A percentile compares a stretch with the other conserved stretches of the same genome.
These are phyloP conservation scores for Bursaphelenchus okinawaensis DNA, from an alignment of 2,888 invertebrate genomes.

Conservation along the genomic window DNA sequence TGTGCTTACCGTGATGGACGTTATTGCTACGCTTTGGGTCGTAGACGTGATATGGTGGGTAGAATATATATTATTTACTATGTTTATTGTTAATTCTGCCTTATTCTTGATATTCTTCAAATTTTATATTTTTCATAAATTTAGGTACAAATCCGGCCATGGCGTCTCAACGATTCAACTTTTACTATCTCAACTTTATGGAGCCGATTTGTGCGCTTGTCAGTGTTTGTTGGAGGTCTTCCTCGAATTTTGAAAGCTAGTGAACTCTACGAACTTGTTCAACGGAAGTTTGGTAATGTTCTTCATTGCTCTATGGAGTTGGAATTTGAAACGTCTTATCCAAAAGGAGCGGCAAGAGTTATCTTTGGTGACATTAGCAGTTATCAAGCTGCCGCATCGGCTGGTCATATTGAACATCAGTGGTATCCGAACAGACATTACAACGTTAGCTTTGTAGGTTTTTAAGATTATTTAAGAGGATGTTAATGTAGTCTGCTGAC, in stretches of 20 bases:
- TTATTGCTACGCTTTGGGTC: background rate
- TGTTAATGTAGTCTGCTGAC: no score
- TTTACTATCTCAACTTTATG: background rate
- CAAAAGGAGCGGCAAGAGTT: background rate
- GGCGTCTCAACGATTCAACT: background rate
- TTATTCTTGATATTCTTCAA: no score
- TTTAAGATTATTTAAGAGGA: no score
- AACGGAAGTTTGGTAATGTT: background rate
- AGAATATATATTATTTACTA: background rate
- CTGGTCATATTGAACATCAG: background rate
- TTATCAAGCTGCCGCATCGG: background rate
- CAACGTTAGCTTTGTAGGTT: background rate
- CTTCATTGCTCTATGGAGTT: background rate
- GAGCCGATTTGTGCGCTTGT: background rate
- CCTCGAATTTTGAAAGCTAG: background rate
- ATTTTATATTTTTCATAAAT: no score
- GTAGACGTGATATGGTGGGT: background rate
- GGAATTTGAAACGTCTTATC: background rate
- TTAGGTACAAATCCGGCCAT: background rate
- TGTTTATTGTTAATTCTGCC: no score
- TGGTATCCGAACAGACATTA: background rate
- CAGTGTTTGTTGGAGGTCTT: background rate
- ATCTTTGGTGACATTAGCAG: background rate
- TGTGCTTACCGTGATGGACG: background rate
- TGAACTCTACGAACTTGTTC: background rate